phyloP scores from a whole-genome alignment of 2,888 invertebrate species.

The Formica aserva region DNA sequence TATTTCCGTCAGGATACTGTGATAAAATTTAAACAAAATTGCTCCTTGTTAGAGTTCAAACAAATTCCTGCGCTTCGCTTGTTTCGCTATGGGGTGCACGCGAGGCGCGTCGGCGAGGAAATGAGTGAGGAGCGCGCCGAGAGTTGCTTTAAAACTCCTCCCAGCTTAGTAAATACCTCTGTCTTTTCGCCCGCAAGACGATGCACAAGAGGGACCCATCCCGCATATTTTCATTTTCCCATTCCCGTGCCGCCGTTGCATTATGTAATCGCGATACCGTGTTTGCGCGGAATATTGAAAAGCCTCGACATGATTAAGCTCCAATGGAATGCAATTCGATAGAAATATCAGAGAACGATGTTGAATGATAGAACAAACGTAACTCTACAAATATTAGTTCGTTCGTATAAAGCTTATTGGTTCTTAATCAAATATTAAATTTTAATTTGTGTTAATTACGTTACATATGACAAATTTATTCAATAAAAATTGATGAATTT shows the following conservation, averaged over 20 bases:
- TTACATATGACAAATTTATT: not conserved
- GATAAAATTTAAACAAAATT: slow-evolving; percentile 53
- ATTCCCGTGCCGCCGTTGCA: not conserved
- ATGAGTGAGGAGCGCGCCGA: slow-evolving; percentile 22
- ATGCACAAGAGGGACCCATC: slow-evolving; percentile 8
- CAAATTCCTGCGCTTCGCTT: slow-evolving; percentile 54
- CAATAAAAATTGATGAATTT: not conserved
- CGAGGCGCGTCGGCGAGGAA: slow-evolving; percentile 35
- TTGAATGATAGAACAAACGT: slow-evolving; percentile 9
- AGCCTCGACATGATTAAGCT: slow-evolving; percentile 45
- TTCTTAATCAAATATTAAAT: slow-evolving; percentile 22
- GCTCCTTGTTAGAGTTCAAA: slow-evolving; percentile 46
- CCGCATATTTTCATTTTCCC: slow-evolving; percentile 43
- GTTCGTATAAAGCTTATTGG: slow-evolving; percentile 1
- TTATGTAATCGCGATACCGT: slow-evolving; percentile 44
- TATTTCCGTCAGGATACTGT: slow-evolving; percentile 19
- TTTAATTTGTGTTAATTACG: slow-evolving; percentile 30
- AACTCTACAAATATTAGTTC: slow-evolving; percentile 28
- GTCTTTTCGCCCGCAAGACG: slow-evolving; percentile 17
- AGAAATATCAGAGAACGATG: slow-evolving; percentile 38
- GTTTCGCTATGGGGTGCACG: slow-evolving; percentile 18
- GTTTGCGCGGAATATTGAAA: slow-evolving; percentile 51
- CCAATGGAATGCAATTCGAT: slow-evolving; percentile 28
- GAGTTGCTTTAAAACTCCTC: slow-evolving; percentile 38
- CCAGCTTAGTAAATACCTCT: slow-evolving; percentile 26